These are phyloP conservation scores for Eunapius fragilis DNA, from an alignment of 37 sponge, comb jelly and placozoan genomes.

Conservation along the genomic window DNA sequence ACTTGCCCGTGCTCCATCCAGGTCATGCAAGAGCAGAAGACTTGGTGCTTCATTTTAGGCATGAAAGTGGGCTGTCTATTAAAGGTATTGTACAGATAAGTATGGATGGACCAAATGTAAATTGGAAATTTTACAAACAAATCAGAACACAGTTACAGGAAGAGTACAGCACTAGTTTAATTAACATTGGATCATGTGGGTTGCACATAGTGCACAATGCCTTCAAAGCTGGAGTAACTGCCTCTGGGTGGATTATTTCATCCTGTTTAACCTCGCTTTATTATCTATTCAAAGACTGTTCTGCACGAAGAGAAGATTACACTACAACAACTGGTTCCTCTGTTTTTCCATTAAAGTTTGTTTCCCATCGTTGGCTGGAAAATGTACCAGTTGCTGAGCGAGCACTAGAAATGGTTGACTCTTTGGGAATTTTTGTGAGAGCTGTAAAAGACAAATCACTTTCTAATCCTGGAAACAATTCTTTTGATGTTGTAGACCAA, in stretches of 20 bases:
- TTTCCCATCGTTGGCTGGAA: neutral
- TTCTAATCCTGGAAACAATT: neutral
- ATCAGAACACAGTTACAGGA: neutral
- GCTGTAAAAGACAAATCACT: neutral
- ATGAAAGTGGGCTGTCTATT: neutral
- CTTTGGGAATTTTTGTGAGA: neutral
- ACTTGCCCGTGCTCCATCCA: constrained; percentile 33
- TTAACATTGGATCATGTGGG: neutral
- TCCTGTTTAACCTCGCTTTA: neutral
- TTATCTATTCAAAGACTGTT: neutral
- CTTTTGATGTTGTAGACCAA: neutral
- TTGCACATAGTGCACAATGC: neutral
- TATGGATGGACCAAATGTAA: neutral
- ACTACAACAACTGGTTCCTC: neutral
- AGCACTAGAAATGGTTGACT: neutral
- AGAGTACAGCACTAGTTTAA: neutral
- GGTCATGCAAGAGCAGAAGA: neutral
- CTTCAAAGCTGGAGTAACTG: neutral
- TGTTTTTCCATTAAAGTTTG: neutral
- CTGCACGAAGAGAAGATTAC: neutral
- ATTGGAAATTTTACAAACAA: neutral
- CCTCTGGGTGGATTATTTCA: neutral
- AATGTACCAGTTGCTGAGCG: neutral
- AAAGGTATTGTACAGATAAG: neutral
- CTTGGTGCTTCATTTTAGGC: neutral